These are phyloP conservation scores for Sinohyriopsis cumingii DNA, from an alignment of 2,888 invertebrate species.

Conservation along the genomic window DNA sequence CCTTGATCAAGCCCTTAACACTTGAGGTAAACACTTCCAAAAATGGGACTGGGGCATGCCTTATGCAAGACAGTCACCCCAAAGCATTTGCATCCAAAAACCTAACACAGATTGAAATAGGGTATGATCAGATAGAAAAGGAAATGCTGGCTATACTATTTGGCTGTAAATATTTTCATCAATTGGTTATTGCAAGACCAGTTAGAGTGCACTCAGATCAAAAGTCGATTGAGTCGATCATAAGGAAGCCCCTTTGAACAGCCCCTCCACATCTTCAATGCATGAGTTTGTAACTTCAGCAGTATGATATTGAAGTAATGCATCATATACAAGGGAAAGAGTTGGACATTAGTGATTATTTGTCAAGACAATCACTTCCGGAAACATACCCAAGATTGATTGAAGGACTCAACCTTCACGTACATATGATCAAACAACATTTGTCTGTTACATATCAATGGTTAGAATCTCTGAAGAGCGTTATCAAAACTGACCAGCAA, in stretches of 20 bases:
- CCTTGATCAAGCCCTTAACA: too few relatives aligned
- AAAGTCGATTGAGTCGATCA: constrained; percentile 26
- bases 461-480: constrained; percentile 8
- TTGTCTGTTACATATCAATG: constrained; percentile 7
- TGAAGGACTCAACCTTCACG: constrained; percentile 10
- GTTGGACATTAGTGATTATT: constrained; percentile 25
- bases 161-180: constrained; percentile 26
- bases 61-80: constrained; percentile 30
- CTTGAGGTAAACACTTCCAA: constrained; percentile 18
- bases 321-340: constrained; percentile 18
- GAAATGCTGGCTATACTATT: constrained; percentile 32
- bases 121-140: constrained; percentile 40
- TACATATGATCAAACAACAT: constrained; percentile 5
- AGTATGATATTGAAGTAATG: constrained; percentile 22
- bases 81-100: constrained; percentile 29
- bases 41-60: constrained; percentile 29
- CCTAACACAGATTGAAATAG: constrained; percentile 24
- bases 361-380: constrained; percentile 10
- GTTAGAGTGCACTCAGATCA: constrained; percentile 23
- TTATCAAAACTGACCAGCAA: constrained; percentile 6
- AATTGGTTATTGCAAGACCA: constrained; percentile 22
- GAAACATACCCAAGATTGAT: constrained; percentile 10
- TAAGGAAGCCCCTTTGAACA: constrained; percentile 19
- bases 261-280: constrained; percentile 25
- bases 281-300: constrained; percentile 24